These are phyloP conservation scores for Aegypius monachus DNA, from an alignment of 2,113 vertebrate genomes.

Conservation along the genomic window DNA sequence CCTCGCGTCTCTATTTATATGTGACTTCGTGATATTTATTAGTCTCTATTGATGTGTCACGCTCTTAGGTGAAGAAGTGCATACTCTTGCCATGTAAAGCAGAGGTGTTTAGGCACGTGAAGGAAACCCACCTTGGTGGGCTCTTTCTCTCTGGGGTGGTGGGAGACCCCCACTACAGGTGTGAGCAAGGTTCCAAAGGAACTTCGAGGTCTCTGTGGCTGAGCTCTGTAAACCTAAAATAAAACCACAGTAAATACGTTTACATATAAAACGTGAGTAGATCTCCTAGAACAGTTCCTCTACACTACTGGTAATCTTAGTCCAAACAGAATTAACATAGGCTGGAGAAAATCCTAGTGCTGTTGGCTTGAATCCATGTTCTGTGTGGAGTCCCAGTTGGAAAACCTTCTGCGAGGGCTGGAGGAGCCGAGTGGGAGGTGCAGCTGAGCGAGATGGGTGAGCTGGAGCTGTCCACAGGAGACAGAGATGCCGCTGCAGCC, in stretches of 20 bases:
- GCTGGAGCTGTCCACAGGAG: not conserved
- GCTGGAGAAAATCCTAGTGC: not conserved
- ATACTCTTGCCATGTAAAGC: not conserved
- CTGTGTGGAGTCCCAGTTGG: not conserved
- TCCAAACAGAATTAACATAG: not conserved
- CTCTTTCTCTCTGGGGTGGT: not conserved
- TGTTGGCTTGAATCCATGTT: not conserved
- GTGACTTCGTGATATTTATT: not conserved
- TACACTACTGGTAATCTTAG: not conserved
- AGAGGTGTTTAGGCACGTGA: not conserved
- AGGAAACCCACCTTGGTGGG: not conserved
- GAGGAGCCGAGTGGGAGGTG: not conserved
- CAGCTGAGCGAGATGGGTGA: not conserved
- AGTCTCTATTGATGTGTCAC: not conserved
- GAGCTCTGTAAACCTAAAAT: not conserved
- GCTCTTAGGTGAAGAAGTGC: not conserved
- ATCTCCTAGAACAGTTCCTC: not conserved
- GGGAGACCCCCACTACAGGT: not conserved
- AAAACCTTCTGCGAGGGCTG: not conserved
- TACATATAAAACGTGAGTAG: not conserved
- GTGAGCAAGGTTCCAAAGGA: not conserved
- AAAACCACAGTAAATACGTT: not conserved
- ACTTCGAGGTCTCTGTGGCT: not conserved
- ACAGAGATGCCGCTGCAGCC: not conserved
- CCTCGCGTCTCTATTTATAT: fast-evolving